Percentiles rank a stretch among this genome's conserved stretches.
phyloP scores from a whole-genome alignment of 2,113 vertebrate genomes.

The Zeus faber region DNA sequence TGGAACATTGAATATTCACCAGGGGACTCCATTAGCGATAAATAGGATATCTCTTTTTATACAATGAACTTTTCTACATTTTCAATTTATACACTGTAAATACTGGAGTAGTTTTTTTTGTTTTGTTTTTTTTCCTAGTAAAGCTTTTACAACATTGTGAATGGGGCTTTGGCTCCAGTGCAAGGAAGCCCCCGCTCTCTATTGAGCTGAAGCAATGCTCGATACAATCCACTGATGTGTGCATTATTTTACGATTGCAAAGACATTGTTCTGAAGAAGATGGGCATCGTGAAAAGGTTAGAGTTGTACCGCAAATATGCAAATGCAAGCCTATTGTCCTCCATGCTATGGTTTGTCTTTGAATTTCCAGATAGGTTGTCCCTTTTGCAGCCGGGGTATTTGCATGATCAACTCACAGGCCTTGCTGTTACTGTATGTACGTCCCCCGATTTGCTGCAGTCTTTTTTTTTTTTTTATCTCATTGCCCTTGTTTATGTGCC shows the following conservation, averaged over 20 bases:
- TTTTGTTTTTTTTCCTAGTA: constrained; percentile 30
- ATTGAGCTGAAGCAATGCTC: constrained; percentile 56
- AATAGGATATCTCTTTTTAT: too few relatives aligned
- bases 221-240: constrained; percentile 43
- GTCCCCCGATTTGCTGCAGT: constrained; percentile 49
- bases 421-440: constrained; percentile 58
- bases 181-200: constrained; percentile 31
- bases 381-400: constrained; percentile 65
- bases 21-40: too few relatives aligned
- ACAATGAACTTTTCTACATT: too few relatives aligned
- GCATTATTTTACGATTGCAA: constrained; percentile 54
- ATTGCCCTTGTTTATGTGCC: constrained; percentile 42
- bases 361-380: constrained; percentile 65
- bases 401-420: constrained; percentile 68
- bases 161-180: constrained; percentile 11
- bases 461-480: constrained; percentile 56
- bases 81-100: too few relatives aligned
- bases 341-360: constrained; percentile 63
- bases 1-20: too few relatives aligned
- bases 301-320: constrained; percentile 66
- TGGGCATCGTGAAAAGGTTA: constrained; percentile 65
- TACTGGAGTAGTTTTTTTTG: too few relatives aligned
- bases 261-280: constrained; percentile 57
- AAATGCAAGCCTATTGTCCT: constrained; percentile 59
- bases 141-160: constrained; percentile 5